Base-by-base conservation (phyloP, 2,888 invertebrate genomes). In the Troides helena region DNA sequence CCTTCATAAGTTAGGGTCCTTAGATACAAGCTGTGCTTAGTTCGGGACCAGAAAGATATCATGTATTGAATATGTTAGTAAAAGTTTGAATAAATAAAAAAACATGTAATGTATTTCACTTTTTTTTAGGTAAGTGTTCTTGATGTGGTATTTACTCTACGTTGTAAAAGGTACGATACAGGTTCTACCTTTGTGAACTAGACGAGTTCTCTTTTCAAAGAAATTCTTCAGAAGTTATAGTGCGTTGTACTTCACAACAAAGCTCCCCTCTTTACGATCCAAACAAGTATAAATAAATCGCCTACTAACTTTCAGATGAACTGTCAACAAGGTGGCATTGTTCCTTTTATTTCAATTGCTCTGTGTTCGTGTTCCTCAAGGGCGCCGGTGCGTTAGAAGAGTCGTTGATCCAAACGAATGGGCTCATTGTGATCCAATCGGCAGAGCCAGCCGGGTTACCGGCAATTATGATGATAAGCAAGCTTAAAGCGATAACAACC, bases 371-470 rank as follows among this genome's bases (percentile, higher is more conserved):
- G 58, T 43, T 57, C 58, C 64, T 60, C 64, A 60, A 64, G 64
- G 60, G 59, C 39, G 59, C 25, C 62, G 23, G 50, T 62, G 57
- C 43, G 61, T 62, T 56, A 36, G 57, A 66, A 64, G 59, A 62
- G 65, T 68, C 68, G 68, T 67, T 62, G 68, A 71, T 61, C 65
- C 39, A 62, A 57, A 62, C 68, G 61, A 68, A 71, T 68, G 67
- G 59, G 62, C 62, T 65, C 68, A 68, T 68, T 71, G 71, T 71
- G 68, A 71, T 71, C 68, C 71, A 68, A 71, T 71, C 67, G 67
- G 30, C 36, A 39, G 61, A 58, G 56, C 18, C 57, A 46, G 64
- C 59, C 62, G 56, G 56, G 30, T 62, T 60, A 53, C 53, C 39
- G 60, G 46, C 36, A 64, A 67, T 71, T 70, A 67, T 46, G 23